Evolutionary conservation across 2,888 invertebrate genomes (phyloP), one percentile per base, ranked within the genome.

Genomic region (Ectemnius continuus): DNA sequence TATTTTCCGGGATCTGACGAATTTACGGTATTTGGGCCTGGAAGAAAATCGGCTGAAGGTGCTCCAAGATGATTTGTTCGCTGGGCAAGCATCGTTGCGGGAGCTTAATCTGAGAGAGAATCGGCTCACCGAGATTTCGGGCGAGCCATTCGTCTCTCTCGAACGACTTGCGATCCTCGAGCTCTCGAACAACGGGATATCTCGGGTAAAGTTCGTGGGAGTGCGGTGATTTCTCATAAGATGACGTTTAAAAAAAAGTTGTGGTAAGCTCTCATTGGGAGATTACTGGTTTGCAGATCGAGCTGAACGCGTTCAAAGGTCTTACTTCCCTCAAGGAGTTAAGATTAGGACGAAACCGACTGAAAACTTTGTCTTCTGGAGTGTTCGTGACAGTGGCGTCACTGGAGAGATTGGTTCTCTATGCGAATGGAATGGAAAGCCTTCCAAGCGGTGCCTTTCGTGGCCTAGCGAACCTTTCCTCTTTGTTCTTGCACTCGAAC

Each of bases 21-120:
- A 92, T 73, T 88, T 96, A 23, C 93, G 93, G 81, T 93, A 93
- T 4, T 91, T 95, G 4, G 94, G 94, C 82, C 90, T 96, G 61
- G 94, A 95, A 0, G 93, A 94, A 82, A 96, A 96, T 86, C 92
- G 92, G 73, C 88, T 96, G 16, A 90, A 91, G 64, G 92, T 92
- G 23, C 90, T 95, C 61, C 94, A 94, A 0, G 92, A 93, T 26
- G 92, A 92, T 23, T 88, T 94, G 26, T 94, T 96, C 70, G 86
- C 92, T 0, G 93, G 93, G 4, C 91, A 95, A 28, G 89, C 91
- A 8, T 92, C 92, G 2, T 88, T 96, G 18, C 93, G 94, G 83
- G 94, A 95, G 85, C 91, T 96, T 71, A 96, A 96, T 90, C 90
- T 96, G 20, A 94, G 94, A 3, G 93, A 93, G 72, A 96, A 96